Conservation (phyloP, 1,140 invertebrate genomes). For the Gonatopus flavifemur region DNA sequence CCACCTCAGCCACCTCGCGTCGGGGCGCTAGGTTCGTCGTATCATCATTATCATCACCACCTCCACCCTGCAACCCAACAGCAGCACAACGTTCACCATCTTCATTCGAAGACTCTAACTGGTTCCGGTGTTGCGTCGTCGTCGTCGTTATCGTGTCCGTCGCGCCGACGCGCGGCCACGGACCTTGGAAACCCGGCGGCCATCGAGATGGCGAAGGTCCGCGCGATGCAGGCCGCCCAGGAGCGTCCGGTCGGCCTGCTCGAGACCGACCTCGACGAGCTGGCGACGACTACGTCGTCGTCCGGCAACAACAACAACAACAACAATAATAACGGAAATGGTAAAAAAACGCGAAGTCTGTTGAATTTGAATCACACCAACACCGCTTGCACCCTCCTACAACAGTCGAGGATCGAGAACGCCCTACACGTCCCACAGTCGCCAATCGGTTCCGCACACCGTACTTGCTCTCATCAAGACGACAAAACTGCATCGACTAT, state of each 20-base stretch:
- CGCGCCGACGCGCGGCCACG: slow-evolving; percentile 56
- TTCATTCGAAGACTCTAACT: slow-evolving; percentile 25
- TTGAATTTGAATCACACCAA: slow-evolving; percentile 73
- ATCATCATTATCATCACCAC: slow-evolving; percentile 34
- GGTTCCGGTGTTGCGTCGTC: slow-evolving; percentile 21
- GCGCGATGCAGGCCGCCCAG: slow-evolving; percentile 54
- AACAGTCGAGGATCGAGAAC: slow-evolving; percentile 42
- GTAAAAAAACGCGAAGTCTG: slow-evolving; percentile 75
- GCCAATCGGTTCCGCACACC: slow-evolving; percentile 42
- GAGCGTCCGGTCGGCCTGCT: slow-evolving; percentile 67
- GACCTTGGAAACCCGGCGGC: slow-evolving; percentile 55
- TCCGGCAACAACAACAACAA: too few relatives aligned
- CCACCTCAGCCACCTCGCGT: slow-evolving; percentile 50
- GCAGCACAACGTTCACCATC: too few relatives aligned
- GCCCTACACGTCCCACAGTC: slow-evolving; percentile 51
- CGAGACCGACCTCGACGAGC: slow-evolving; percentile 83
- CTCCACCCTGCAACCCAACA: not conserved
- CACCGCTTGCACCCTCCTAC: slow-evolving; percentile 52
- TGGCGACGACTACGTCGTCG: slow-evolving; percentile 29
- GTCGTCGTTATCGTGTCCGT: slow-evolving; percentile 42
- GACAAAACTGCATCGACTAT: slow-evolving; percentile 42
- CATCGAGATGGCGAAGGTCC: slow-evolving; percentile 58
- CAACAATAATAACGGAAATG: slow-evolving; percentile 27
- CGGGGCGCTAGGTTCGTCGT: slow-evolving; percentile 26
- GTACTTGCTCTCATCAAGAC: slow-evolving; percentile 33